Conservation (phyloP, 2,888 invertebrate species). For the Drosophila borborema region DNA sequence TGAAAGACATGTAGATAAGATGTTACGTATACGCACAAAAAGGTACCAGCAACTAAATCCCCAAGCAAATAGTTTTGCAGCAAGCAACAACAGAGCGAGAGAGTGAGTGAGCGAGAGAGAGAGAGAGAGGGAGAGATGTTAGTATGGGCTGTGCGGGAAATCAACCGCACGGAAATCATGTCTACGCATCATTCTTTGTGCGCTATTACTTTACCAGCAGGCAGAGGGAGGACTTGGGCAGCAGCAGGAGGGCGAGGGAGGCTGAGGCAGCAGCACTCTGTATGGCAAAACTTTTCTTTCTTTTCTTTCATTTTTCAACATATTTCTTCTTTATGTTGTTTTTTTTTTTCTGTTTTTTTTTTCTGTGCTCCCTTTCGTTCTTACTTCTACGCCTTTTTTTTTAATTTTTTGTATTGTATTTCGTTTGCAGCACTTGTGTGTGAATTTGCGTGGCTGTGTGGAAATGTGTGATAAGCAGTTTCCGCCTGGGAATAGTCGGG, state of each 20-base stretch:
- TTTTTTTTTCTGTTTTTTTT: too few relatives aligned
- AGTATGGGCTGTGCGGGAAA: slow-evolving; percentile 49
- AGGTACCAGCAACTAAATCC: slow-evolving; percentile 79
- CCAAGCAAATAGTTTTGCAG: slow-evolving; percentile 76
- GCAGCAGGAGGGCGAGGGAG: neutral
- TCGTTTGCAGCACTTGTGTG: slow-evolving; percentile 62
- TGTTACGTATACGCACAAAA: slow-evolving; percentile 65
- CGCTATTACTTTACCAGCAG: slow-evolving; percentile 67
- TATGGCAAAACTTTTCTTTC: slow-evolving; percentile 22
- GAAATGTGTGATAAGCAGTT: slow-evolving; percentile 83
- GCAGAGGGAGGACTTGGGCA: neutral
- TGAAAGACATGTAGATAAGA: slow-evolving; percentile 70
- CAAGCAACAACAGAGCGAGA: slow-evolving; percentile 29
- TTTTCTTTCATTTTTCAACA: slow-evolving; percentile 20
- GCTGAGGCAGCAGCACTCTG: slow-evolving; percentile 1
- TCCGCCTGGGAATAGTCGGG: slow-evolving; percentile 77
- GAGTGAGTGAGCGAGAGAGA: neutral
- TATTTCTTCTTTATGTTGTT: slow-evolving; percentile 11
- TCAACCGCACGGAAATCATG: slow-evolving; percentile 82
- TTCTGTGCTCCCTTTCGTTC: slow-evolving; percentile 2
- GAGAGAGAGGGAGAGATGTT: neutral
- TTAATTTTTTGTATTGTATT: slow-evolving; percentile 61
- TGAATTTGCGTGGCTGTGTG: slow-evolving; percentile 74
- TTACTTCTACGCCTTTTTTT: slow-evolving; percentile 7
- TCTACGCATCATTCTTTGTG: slow-evolving; percentile 82